Base-by-base conservation (phyloP, 2,113 vertebrate genomes). In the Apus apus region DNA sequence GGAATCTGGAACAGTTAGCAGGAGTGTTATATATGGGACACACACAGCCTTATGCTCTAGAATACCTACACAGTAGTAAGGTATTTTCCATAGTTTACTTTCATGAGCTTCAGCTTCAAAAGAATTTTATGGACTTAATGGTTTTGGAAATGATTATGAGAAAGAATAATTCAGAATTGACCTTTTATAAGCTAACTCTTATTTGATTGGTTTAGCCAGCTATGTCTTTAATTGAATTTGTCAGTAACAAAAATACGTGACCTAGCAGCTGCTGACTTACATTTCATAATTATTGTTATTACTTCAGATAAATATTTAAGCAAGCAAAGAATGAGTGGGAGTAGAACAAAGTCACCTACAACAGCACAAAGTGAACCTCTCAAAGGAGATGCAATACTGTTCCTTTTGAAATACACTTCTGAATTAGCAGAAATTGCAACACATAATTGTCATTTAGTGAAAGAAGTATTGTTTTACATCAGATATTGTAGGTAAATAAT, bases 111-210 rank as follows among this genome's bases (percentile, higher is more conserved):
- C 76, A 85, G 45, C 84, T 97, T 97, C 83, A 97, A 94, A 95
- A 95, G 66, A 92, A 95, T 97, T 97, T 96, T 95, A 97, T 27
- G 34, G 76, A 88, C 38, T 96, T 97, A 97, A 97, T 97, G 86
- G 77, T 90, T 96, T 98, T 70, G 94, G 91, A 97, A 98, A 98
- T 97, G 96, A 97, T 96, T 96, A 97, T 95, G 66, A 68, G 89
- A 93, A 97, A 95, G 74, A 96, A 93, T 97, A 96, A 97, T 94
- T 97, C 89, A 96, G 93, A 83, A 86, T 6, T 97, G 97, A 97
- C 96, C 97, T 97, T 97, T 97, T 89, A 60, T 87, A 51, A 96
- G 71, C 53, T 97, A 96, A 81, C 43, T 90, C 58, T 57, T 94
- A 96, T 80, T 96, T 95, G 75, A 97, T 74, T 93, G 92, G 76